Evolutionary conservation across 2,113 vertebrate species (phyloP).

Genomic region (Equus przewalskii): DNA sequence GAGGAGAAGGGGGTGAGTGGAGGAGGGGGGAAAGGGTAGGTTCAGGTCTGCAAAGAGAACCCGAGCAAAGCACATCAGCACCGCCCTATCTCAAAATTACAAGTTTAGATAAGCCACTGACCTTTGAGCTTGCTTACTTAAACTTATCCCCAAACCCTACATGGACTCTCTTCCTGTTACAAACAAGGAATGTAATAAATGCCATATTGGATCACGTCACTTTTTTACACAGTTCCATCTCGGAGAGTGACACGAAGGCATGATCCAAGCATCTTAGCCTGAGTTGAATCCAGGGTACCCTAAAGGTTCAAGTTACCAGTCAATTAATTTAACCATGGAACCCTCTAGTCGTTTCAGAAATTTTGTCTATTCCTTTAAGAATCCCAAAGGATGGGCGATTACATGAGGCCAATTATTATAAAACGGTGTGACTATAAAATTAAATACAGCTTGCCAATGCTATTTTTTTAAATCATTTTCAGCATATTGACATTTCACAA

Average conservation of each 20-base stretch:
- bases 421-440: neutral
- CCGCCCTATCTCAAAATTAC: neutral
- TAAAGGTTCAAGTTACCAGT: neutral
- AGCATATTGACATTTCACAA: neutral
- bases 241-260: neutral
- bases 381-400: neutral
- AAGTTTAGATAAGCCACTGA: neutral
- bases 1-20: fast-evolving
- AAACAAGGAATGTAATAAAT: slow-evolving; percentile 29
- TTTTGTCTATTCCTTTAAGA: slow-evolving; percentile 26
- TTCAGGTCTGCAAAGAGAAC: neutral
- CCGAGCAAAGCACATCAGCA: neutral
- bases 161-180: neutral
- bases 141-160: neutral
- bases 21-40: neutral
- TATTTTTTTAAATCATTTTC: neutral
- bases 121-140: slow-evolving; percentile 37
- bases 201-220: neutral
- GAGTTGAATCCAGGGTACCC: neutral
- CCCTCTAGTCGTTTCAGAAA: neutral
- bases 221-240: neutral
- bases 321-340: slow-evolving; percentile 38
- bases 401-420: neutral
- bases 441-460: neutral
- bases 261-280: neutral